These are phyloP conservation scores for Tonatia bakeri DNA, from an alignment of 2,113 vertebrate species.

Conservation along the genomic window DNA sequence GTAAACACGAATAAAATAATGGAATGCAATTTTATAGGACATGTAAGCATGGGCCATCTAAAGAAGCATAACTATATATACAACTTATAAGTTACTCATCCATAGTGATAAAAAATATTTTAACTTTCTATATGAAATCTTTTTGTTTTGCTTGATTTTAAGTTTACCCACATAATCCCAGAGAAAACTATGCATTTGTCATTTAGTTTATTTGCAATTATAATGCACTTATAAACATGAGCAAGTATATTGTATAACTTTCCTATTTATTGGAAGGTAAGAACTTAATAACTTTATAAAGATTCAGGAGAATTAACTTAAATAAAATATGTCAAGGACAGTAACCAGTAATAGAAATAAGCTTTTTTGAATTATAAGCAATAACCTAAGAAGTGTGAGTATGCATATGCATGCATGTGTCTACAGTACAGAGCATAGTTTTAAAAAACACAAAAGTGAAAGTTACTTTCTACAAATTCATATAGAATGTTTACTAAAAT, in stretches of 20 bases:
- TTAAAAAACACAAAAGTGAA: neutral
- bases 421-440: neutral
- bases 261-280: neutral
- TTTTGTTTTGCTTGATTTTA: neutral
- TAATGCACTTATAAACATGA: neutral
- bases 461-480: neutral
- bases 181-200: neutral
- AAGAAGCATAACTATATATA: neutral
- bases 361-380: neutral
- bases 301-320: neutral
- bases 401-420: neutral
- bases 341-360: constrained; percentile 16
- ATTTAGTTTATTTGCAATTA: neutral
- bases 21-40: neutral
- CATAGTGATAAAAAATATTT: neutral
- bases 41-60: neutral
- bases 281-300: constrained; percentile 17
- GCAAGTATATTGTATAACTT: neutral
- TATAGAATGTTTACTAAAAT: neutral
- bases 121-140: neutral
- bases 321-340: constrained; percentile 23
- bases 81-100: neutral
- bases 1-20: neutral
- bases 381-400: neutral
- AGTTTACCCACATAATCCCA: neutral